These are phyloP conservation scores for Rhinichthys osculus DNA, from an alignment of 2,797 vertebrate species.

Conservation along the genomic window DNA sequence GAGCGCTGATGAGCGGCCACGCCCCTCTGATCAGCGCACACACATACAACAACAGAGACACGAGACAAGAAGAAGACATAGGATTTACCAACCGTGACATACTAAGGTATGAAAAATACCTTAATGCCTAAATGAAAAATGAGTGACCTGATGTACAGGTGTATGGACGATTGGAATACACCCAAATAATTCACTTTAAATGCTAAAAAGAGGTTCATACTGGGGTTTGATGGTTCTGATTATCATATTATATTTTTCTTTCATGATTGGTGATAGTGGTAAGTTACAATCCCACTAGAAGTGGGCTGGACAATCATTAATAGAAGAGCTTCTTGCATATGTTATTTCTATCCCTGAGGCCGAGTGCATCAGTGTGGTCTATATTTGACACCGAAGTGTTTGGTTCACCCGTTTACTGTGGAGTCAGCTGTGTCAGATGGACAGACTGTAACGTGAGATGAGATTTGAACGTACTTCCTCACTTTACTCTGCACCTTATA, in stretches of 20 bases:
- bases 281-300: not conserved
- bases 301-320: not conserved
- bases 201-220: not conserved
- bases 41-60: too few relatives aligned
- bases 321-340: constrained; percentile 27
- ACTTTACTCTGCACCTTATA: constrained; percentile 34
- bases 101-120: too few relatives aligned
- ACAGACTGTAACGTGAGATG: constrained; percentile 56
- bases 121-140: too few relatives aligned
- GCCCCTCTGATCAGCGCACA: too few relatives aligned
- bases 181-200: not conserved
- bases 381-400: constrained; percentile 62
- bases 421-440: constrained; percentile 64
- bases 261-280: not conserved
- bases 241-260: not conserved
- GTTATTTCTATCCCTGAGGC: constrained; percentile 46
- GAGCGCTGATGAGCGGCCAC: too few relatives aligned
- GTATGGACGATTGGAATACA: not conserved
- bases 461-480: constrained; percentile 56
- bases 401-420: constrained; percentile 58
- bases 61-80: too few relatives aligned
- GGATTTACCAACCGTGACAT: too few relatives aligned
- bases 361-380: constrained; percentile 44
- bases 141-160: not conserved
- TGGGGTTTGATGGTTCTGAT: not conserved